Base-by-base conservation (phyloP, 2,888 invertebrate species). In the Xylocampa areola region DNA sequence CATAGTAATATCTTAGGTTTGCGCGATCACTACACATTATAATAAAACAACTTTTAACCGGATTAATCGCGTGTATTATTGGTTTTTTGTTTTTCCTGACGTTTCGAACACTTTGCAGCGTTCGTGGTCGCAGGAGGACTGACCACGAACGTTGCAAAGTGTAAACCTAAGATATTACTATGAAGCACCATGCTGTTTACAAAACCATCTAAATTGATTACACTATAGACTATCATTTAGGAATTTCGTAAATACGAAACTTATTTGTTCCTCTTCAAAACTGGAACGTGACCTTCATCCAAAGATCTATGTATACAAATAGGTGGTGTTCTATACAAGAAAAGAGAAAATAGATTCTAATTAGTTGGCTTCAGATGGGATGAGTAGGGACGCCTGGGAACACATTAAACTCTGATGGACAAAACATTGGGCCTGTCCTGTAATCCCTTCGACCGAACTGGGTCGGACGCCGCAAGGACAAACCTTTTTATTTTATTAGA, bases 391-490 rank as follows among this genome's bases (percentile, higher is more conserved):
- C 78, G 71, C 80, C 76, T 72, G 62, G 73, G 68, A 79, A 78
- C 81, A 76, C 83, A 86, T 88, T 88, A 86, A 87, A 85, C 76
- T 84, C 73, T 76, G 81, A 80, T 80, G 79, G 82, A 77, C 79
- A 81, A 79, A 83, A 84, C 81, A 82, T 77, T 73, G 74, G 61
- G 60, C 59, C 74, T 66, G 69, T 69, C 70, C 62, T 74, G 70
- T 70, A 67, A 77, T 75, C 68, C 77, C 67, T 79, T 79, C 76
- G 70, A 72, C 74, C 76, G 50, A 79, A 73, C 69, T 77, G 79
- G 80, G 79, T 77, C 81, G 77, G 75, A 69, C 68, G 60, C 81
- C 76, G 68, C 76, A 81, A 77, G 68, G 76, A 79, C 72, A 74
- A 77, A 68, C 68, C 68, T 60, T 79, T 82, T 81, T 79, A 78